A percentile compares a stretch with the other conserved stretches of the same genome.
These are phyloP conservation scores for Anguilla megastoma DNA, from an alignment of 2,797 vertebrate species.

Conservation along the genomic window DNA sequence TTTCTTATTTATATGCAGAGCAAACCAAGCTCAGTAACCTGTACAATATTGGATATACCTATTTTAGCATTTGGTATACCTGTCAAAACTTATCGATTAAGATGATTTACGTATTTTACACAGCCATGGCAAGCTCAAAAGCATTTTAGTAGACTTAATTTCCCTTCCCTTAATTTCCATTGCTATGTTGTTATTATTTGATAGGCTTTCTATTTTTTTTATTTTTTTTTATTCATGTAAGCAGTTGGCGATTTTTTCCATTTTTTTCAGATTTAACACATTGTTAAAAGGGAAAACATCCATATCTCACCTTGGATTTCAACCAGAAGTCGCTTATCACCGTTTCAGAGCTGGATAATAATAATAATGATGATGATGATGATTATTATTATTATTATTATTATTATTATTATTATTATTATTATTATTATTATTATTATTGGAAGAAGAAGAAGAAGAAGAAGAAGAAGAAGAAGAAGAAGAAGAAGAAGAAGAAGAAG, in stretches of 20 bases:
- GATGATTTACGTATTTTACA: not conserved
- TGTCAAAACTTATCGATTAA: not conserved
- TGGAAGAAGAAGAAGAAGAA: too few relatives aligned
- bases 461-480: not conserved
- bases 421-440: too few relatives aligned
- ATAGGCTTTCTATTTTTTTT: not conserved
- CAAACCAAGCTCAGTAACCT: not conserved
- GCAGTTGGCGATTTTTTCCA: not conserved
- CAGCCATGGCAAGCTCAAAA: not conserved
- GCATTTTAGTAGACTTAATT: not conserved
- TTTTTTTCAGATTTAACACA: too few relatives aligned
- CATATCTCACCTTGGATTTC: not conserved
- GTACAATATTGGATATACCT: too few relatives aligned
- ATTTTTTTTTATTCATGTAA: not conserved
- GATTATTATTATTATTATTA: too few relatives aligned
- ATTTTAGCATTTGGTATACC: not conserved
- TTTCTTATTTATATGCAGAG: not conserved
- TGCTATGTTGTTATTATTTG: not conserved
- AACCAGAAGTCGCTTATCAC: not conserved
- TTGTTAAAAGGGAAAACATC: not conserved
- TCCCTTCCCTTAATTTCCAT: not conserved
- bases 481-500: not conserved
- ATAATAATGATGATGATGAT: too few relatives aligned
- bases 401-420: too few relatives aligned
- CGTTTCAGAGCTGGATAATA: too few relatives aligned